Conservation (phyloP, 2,113 vertebrate species). For the Strix uralensis region DNA sequence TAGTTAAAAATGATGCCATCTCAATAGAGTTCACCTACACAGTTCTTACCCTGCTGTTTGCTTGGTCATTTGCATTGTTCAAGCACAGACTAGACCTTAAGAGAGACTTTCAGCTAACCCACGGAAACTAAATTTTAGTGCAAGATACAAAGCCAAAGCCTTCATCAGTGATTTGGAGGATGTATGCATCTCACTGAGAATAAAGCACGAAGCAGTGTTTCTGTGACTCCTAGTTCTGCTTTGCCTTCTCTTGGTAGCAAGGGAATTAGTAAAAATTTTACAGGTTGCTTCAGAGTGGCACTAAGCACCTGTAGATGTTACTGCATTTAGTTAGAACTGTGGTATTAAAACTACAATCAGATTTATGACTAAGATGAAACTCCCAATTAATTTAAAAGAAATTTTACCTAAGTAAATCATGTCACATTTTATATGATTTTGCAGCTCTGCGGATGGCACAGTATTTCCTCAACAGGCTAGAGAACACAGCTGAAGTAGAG, state of each 20-base stretch:
- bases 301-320: background rate
- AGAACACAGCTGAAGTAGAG: background rate
- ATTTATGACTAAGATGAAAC: background rate
- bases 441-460: background rate
- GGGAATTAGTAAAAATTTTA: background rate
- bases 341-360: background rate
- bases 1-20: background rate
- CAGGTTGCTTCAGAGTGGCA: background rate
- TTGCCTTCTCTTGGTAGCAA: background rate
- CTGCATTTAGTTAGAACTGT: background rate
- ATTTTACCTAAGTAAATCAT: background rate
- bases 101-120: background rate
- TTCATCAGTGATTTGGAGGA: background rate
- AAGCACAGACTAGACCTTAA: background rate
- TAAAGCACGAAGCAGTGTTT: fast-evolving
- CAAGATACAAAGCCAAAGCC: background rate
- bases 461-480: background rate
- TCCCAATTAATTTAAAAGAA: background rate
- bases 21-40: background rate
- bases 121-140: background rate
- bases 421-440: background rate
- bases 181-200: background rate
- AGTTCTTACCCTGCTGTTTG: background rate
- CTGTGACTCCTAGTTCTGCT: background rate
- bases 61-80: background rate